These are phyloP conservation scores for Romanogobio albipinnatus DNA, from an alignment of 2,113 vertebrate genomes.

Conservation along the genomic window DNA sequence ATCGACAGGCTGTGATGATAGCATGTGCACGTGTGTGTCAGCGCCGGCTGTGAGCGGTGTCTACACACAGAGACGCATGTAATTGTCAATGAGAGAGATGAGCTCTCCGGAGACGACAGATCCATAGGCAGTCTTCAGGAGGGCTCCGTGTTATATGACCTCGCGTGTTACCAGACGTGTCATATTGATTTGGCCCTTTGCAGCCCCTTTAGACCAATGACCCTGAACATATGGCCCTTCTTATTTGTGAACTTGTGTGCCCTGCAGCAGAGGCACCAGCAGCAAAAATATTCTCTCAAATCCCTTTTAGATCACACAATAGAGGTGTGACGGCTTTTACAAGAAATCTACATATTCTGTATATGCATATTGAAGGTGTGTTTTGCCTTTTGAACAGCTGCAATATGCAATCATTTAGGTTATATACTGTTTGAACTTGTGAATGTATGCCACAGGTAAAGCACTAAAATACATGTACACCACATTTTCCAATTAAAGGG, in stretches of 20 bases:
- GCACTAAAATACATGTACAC: background rate
- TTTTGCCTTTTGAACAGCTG: background rate
- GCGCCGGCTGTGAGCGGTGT: background rate
- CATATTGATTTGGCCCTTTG: conserved; percentile 58
- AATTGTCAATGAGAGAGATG: conserved; percentile 48
- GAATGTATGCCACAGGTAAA: background rate
- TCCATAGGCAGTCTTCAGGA: conserved; percentile 45
- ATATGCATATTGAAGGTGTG: background rate
- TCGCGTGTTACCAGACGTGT: conserved; percentile 57
- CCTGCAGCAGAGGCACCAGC: conserved; percentile 50
- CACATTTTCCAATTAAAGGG: background rate
- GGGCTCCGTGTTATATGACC: conserved; percentile 54
- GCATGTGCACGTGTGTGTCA: background rate
- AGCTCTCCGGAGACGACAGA: conserved; percentile 48
- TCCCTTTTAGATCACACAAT: conserved; percentile 43
- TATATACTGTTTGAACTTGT: background rate
- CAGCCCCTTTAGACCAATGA: conserved; percentile 50
- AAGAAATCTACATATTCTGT: conserved; percentile 29
- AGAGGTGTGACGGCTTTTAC: conserved; percentile 24
- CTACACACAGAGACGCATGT: conserved; percentile 32
- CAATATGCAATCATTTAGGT: background rate
- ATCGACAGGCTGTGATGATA: background rate
- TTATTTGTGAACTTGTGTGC: conserved; percentile 53
- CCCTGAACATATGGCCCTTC: conserved; percentile 61
- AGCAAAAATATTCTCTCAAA: conserved; percentile 8